Base-by-base conservation (phyloP, 2,888 invertebrate species). In the Amaurobius ferox region DNA sequence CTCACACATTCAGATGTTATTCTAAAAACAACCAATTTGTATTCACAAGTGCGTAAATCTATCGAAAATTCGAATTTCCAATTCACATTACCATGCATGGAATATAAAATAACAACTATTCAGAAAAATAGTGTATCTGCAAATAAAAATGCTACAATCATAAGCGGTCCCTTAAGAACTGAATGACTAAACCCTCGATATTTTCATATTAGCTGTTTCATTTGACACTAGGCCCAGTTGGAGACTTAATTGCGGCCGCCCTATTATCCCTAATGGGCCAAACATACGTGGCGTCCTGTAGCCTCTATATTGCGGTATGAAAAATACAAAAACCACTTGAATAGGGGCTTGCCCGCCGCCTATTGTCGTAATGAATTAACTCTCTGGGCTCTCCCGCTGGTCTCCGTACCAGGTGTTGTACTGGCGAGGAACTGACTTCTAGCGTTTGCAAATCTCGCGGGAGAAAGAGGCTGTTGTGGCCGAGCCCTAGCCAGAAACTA, bases 301-400 rank as follows among this genome's bases (percentile, higher is more conserved):
- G 44, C n/a, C 48, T 29, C 23, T 28, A 40, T 67, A n/a, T 48
- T 67, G 67, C 64, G 13, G 30, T 29, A 64, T 64, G 64, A 30
- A 30, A 30, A 64, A 64, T 16, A 29, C 29, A 29, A 64, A 64
- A 64, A 64, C 44, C 35, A 19, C 66, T 64, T 79, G 79, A n/a
- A 79, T 79, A 72, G 73, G 80, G 64, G 80, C 72, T 72, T 79
- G 64, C 72, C 61, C 72, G 62, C 29, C 67, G 61, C 77, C 77
- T 85, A 77, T 77, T 85, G 83, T 83, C 76, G 71, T 85, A 85
- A 85, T 85, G 83, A 85, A 85, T 85, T 85, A 83, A 76, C 77
- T 64, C 35, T 48, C 29, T 35, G 35, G 55, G 39, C 61, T 35
- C 39, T 26, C 72, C 61, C 32, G 7, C 67, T 66, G 35, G 1